phyloP scores from a whole-genome alignment of 1,140 invertebrate species.

The Hycleus phaleratus region DNA sequence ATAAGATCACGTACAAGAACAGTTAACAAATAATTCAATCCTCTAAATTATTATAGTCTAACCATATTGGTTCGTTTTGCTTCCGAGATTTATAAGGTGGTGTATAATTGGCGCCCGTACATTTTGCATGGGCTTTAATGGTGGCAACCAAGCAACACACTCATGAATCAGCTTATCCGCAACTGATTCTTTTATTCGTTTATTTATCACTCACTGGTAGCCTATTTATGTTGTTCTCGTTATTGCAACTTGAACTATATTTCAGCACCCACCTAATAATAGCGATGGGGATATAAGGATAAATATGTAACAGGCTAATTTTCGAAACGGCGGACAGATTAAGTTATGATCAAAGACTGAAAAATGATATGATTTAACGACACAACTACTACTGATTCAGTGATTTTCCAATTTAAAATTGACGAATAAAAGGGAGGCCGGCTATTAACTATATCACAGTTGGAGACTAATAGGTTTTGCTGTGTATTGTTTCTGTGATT shows the following conservation, averaged over 20 bases:
- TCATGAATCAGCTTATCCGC: conserved; percentile 17
- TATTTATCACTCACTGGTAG: neutral
- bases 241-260: conserved; percentile 11
- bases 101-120: conserved; percentile 28
- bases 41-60: too few relatives aligned
- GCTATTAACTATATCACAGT: too few relatives aligned
- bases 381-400: too few relatives aligned
- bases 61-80: neutral
- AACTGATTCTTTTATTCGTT: conserved; percentile 8
- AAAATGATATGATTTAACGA: neutral
- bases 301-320: conserved; percentile 11
- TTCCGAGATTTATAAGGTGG: conserved; percentile 20
- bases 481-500: too few relatives aligned
- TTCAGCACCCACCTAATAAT: conserved; percentile 17
- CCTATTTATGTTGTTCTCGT: conserved; percentile 22
- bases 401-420: too few relatives aligned
- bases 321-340: conserved; percentile 11
- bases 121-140: conserved; percentile 24
- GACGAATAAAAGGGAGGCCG: too few relatives aligned
- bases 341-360: conserved; percentile 10
- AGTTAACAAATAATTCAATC: too few relatives aligned
- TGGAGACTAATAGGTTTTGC: too few relatives aligned
- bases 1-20: too few relatives aligned
- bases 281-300: too few relatives aligned
- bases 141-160: conserved; percentile 9